Evolutionary conservation across 2,113 vertebrate species (phyloP).

Genomic region (Diadophis punctatus): DNA sequence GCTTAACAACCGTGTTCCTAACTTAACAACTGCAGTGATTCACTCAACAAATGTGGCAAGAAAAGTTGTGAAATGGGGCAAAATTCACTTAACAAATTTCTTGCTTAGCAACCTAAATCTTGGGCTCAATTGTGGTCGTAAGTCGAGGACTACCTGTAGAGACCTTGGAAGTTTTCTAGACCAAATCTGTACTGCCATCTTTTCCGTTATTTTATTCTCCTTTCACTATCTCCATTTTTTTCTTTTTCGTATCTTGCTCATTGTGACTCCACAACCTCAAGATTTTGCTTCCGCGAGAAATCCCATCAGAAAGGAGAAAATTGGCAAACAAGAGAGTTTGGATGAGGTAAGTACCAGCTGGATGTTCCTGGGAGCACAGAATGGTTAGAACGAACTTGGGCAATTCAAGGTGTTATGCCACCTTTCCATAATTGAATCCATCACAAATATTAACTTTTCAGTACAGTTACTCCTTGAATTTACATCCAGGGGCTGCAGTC

Average conservation of each 20-base stretch:
- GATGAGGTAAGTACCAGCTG: not conserved
- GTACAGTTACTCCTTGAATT: not conserved
- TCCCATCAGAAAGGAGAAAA: not conserved
- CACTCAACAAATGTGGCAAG: no score
- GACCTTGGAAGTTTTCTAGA: not conserved
- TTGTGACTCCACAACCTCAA: not conserved
- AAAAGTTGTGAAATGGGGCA: no score
- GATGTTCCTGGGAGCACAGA: not conserved
- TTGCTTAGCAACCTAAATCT: no score
- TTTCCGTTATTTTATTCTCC: not conserved
- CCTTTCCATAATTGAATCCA: not conserved
- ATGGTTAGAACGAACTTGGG: not conserved
- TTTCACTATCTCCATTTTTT: not conserved
- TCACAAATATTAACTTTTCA: not conserved
- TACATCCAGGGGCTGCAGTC: not conserved
- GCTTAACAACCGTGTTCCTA: no score
- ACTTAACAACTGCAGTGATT: no score
- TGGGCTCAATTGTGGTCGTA: no score
- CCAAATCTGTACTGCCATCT: not conserved
- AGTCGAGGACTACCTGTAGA: not conserved
- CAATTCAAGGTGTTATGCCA: not conserved
- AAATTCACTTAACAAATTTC: no score
- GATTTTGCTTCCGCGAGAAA: not conserved
- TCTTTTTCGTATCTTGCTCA: not conserved
- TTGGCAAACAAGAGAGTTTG: not conserved